Base-by-base conservation (phyloP, 2,888 invertebrate species). In the Steinernema carpocapsae region DNA sequence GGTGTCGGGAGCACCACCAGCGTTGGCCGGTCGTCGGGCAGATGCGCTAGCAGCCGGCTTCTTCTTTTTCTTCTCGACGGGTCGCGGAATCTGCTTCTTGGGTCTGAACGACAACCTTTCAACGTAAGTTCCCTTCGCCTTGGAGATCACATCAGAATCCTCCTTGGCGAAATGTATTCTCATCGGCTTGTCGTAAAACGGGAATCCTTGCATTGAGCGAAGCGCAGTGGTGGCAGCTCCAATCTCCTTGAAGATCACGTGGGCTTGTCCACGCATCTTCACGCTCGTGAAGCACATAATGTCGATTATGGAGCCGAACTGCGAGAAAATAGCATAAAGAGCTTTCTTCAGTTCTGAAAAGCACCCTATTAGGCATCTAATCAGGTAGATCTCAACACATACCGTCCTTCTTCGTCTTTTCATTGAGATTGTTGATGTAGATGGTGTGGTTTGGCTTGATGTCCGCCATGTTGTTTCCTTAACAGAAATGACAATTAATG, bases 171-270 rank as follows among this genome's bases (percentile, higher is more conserved):
- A 99, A 85, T 95, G 94, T 87, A 99, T 99, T 88, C 95, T 92
- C 97, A 99, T 97, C 70, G 97, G 96, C 90, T 99, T 99, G 85
- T 99, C 99, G 88, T 99, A 99, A 89, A 99, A 99, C 6, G 97
- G 97, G 89, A 99, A 99, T 71, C 97, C 97, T 89, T 96, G 99
- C 97, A 99, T 97, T 24, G 97, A 95, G 81, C 97, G 91, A 64
- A 99, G 89, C 0, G 99, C 99, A 88, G 94, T 95, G 0, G 97
- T 95, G 0, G 97, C 94, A 89, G 95, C 95, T 74, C 75, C 76
- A 4, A 85, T 76, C 73, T 86, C 86, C 72, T 87, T 85, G 82
- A 86, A 86, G 59, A 86, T 83, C 43, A 86, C 76, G 74, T 86
- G 86, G 17, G 86, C 85, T 72, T 99, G 99, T 0, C 99, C 99